Evolutionary conservation across 2,113 vertebrate genomes (phyloP), one percentile per base, ranked within the genome.

Genomic region (Oncorhynchus clarkii): DNA sequence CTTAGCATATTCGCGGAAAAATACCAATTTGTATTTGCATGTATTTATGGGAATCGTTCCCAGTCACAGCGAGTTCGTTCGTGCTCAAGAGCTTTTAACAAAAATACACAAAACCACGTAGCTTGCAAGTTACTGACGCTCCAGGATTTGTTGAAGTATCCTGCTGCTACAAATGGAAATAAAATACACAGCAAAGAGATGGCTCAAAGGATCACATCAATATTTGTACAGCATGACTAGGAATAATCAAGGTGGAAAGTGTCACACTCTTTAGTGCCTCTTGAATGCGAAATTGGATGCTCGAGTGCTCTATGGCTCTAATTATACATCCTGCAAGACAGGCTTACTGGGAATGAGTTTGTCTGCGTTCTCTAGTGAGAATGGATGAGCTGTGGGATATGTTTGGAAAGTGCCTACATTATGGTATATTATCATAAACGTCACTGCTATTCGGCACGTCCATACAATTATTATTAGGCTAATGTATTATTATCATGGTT

Each of bases 171-270:
- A 92, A 94, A 95, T 92, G 93, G 94, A 91, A 92, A 91, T 93
- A 92, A 91, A 92, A 94, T 92, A 94, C 94, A 94, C 92, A 92
- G 95, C 93, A 92, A 88, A 93, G 91, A 94, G 92, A 91, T 79
- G 93, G 92, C 95, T 96, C 95, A 93, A 95, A 93, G 96, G 96
- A 97, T 98, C 97, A 97, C 95, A 91, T 95, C 95, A 96, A 97
- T 99, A 98, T 99, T 98, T 98, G 97, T 92, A 94, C 96, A 97
- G 93, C 96, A 96, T 99, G 98, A 95, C 95, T 95, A 93, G 92
- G 96, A 98, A 99, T 99, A 98, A 96, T 96, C 93, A 96, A 93
- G 92, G 94, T 94, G 89, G 92, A 92, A 93, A 94, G 93, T 94
- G 94, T 89, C 92, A 86, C 86, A 88, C 88, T 91, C 92, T 93